These are phyloP conservation scores for Junonia oenone DNA, from an alignment of 2,888 invertebrate genomes.

Conservation along the genomic window DNA sequence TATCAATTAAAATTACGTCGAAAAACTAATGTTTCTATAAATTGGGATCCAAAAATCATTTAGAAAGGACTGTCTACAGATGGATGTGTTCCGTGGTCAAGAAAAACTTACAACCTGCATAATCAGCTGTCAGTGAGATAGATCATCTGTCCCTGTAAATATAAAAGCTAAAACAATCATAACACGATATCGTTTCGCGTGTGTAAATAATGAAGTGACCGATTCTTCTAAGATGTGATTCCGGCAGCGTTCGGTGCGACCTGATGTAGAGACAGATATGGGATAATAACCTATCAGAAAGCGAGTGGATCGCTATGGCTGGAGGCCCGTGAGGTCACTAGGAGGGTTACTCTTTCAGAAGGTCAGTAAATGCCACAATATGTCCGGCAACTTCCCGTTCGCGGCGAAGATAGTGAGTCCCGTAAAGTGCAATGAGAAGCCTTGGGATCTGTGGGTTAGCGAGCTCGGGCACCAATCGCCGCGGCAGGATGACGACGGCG, in stretches of 20 bases:
- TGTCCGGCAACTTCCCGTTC: slow-evolving; percentile 69
- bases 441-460: slow-evolving; percentile 74
- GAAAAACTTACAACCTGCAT: slow-evolving; percentile 79
- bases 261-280: slow-evolving; percentile 57
- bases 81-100: slow-evolving; percentile 71
- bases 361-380: slow-evolving; percentile 53
- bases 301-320: slow-evolving; percentile 64
- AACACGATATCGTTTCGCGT: slow-evolving; percentile 58
- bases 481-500: slow-evolving; percentile 57
- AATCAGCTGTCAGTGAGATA: slow-evolving; percentile 80
- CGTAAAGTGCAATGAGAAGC: slow-evolving; percentile 71
- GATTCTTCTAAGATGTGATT: slow-evolving; percentile 62
- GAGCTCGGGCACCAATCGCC: slow-evolving; percentile 73
- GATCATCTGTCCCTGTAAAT: slow-evolving; percentile 80
- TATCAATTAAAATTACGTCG: slow-evolving; percentile 64
- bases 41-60: slow-evolving; percentile 46
- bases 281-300: slow-evolving; percentile 77
- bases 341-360: slow-evolving; percentile 44
- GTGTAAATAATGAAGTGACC: slow-evolving; percentile 63
- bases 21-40: slow-evolving; percentile 48
- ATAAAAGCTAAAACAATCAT: slow-evolving; percentile 75
- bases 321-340: slow-evolving; percentile 59
- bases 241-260: slow-evolving; percentile 46
- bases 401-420: slow-evolving; percentile 67
- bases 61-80: slow-evolving; percentile 58